These are phyloP conservation scores for Loripinus fragilis DNA, from an alignment of 2,888 invertebrate genomes.

Conservation along the genomic window DNA sequence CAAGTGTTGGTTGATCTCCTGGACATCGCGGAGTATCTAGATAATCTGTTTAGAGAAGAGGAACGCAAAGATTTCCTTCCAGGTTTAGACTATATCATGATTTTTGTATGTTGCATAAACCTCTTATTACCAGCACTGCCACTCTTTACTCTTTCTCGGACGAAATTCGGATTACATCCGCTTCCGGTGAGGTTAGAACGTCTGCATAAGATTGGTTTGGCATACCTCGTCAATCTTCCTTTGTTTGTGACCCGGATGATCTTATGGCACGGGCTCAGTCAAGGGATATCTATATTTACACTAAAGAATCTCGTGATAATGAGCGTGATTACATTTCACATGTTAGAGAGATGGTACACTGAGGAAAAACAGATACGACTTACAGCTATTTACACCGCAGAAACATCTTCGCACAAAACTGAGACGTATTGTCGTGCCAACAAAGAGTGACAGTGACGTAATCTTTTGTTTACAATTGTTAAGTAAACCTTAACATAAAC, in stretches of 20 bases:
- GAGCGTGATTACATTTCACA: conserved; percentile 82
- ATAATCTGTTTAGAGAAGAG: conserved; percentile 83
- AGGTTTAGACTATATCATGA: conserved; percentile 83
- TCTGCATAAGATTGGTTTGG: conserved; percentile 84
- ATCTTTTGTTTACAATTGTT: too few species aligned
- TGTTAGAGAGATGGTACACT: conserved; percentile 50
- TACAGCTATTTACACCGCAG: too few species aligned
- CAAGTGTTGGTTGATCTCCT: conserved; percentile 86
- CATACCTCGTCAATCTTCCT: conserved; percentile 85
- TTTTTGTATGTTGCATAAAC: conserved; percentile 85
- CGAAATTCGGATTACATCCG: conserved; percentile 82
- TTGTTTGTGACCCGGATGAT: conserved; percentile 85
- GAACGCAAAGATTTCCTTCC: conserved; percentile 65
- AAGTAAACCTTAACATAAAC: too few species aligned
- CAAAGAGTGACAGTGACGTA: too few species aligned
- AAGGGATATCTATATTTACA: conserved; percentile 85
- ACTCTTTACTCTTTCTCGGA: conserved; percentile 85
- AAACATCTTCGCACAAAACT: too few species aligned
- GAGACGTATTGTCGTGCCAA: too few species aligned
- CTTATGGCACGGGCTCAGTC: conserved; percentile 84
- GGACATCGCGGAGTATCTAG: conserved; percentile 86
- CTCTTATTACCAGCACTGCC: conserved; percentile 86
- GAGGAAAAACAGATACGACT: conserved; percentile 18
- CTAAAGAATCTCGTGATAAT: conserved; percentile 86
- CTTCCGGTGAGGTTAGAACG: conserved; percentile 71